Conservation (phyloP, 1,140 invertebrate genomes). For the Hermatobates lingyangjiaoensis region DNA sequence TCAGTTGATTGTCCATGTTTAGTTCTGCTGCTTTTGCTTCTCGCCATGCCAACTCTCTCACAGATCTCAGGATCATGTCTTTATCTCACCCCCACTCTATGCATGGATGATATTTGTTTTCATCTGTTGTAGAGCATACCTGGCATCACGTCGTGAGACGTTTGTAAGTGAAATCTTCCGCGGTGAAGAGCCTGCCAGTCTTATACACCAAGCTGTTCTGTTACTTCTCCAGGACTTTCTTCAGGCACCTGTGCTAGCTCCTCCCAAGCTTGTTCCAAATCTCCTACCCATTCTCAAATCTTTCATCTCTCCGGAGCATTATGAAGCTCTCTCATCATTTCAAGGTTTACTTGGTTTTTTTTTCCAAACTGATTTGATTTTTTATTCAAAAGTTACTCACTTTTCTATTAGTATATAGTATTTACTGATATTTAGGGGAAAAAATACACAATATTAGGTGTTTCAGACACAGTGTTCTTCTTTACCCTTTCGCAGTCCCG, state of each 20-base stretch:
- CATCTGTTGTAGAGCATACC: conserved; percentile 31
- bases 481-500: too few relatives aligned
- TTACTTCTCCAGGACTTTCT: conserved; percentile 65
- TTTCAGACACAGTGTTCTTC: too few relatives aligned
- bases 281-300: conserved; percentile 53
- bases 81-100: not conserved
- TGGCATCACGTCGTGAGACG: conserved; percentile 57
- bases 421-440: conserved; percentile 40
- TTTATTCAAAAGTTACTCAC: not conserved
- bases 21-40: not conserved
- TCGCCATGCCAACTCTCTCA: not conserved
- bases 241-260: conserved; percentile 68
- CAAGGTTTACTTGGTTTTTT: conserved; percentile 40
- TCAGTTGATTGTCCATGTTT: not conserved
- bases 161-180: conserved; percentile 56
- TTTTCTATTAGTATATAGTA: conserved; percentile 10
- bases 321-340: conserved; percentile 40
- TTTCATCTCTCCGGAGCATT: conserved; percentile 41
- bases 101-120: conserved; percentile 7
- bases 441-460: too few relatives aligned
- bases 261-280: conserved; percentile 71
- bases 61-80: not conserved
- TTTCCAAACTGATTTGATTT: conserved; percentile 1
- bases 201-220: conserved; percentile 61
- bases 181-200: conserved; percentile 56